These are phyloP conservation scores for Orthonyx spaldingii DNA, from an alignment of 2,113 vertebrate species.

Conservation along the genomic window DNA sequence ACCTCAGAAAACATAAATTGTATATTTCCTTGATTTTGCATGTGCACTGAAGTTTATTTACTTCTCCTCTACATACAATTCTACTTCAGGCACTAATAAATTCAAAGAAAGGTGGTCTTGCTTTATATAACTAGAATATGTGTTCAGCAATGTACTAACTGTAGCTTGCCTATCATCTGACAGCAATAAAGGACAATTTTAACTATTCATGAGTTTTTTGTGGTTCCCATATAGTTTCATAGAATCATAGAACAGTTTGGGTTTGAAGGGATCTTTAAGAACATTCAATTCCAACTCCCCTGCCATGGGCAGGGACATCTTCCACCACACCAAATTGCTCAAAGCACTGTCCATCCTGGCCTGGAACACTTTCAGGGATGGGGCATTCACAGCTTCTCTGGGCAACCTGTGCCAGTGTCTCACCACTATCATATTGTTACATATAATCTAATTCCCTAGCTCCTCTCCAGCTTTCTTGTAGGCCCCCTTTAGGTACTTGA, in stretches of 20 bases:
- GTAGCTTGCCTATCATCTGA: background rate
- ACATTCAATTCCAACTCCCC: fast-evolving
- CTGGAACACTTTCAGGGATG: background rate
- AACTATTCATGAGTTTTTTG: background rate
- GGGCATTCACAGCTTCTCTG: background rate
- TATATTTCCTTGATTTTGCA: background rate
- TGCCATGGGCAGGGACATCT: background rate
- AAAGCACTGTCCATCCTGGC: background rate
- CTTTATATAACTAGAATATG: background rate
- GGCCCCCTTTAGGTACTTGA: background rate
- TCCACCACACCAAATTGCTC: background rate
- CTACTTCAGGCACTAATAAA: background rate
- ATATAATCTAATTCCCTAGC: background rate
- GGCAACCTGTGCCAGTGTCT: background rate
- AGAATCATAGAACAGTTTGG: background rate
- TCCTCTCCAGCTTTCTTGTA: background rate
- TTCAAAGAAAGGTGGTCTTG: background rate
- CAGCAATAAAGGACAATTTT: background rate
- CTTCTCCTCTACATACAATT: background rate
- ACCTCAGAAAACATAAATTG: background rate
- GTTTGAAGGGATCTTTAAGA: background rate
- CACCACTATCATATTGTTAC: background rate
- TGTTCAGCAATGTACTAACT: background rate
- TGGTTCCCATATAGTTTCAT: background rate
- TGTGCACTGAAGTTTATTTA: background rate